Base-by-base conservation (phyloP, 1,140 invertebrate species). In the Drosophila takahashii region DNA sequence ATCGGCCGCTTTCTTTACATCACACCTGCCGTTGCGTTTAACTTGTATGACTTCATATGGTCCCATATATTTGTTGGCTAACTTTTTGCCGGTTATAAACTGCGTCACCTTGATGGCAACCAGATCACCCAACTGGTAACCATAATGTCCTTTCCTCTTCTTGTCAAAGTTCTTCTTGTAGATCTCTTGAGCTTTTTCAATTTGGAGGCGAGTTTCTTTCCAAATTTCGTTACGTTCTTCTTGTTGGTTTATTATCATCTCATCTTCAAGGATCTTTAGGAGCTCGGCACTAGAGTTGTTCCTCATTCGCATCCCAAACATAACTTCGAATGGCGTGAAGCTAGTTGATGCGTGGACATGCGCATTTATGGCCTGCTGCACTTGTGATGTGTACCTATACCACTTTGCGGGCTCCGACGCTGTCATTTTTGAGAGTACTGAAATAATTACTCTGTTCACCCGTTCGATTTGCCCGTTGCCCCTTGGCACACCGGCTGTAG, bases 111-210 rank as follows among this genome's bases (percentile, higher is more conserved):
- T 48, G 11, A 9, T 48, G 26, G 44, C 44, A 11, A 45, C 44
- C 16, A 45, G 16, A 45, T 45, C 44, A 22, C 44, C 18, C 44
- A 45, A 45, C 44, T 45, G 41, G 9, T 44, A 44, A 44, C 41
- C 16, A 44, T 44, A 4, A n/a, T 27, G 47, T 32, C 47, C 47
- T 13, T 16, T 50, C 1, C 44, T 16, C 6, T 50, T 26, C n/a
- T 29, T 50, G 47, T 32, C n/a, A n/a, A 15, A 50, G 47, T 26
- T 50, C 15, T 50, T 50, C 47, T 27, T 32, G 5, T 32, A 27
- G 27, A 4, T 27, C 27, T 27, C 27, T 29, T 29, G 27, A 15
- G 13, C 11, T n/a, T 32, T 50, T 50, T 16, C 34, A 8, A 36
- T 36, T 36, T 50, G 27, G 27, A 7, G 27, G 0, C 27, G 27